Conservation (phyloP, 2,797 vertebrate species). For the Astyanax mexicanus region DNA sequence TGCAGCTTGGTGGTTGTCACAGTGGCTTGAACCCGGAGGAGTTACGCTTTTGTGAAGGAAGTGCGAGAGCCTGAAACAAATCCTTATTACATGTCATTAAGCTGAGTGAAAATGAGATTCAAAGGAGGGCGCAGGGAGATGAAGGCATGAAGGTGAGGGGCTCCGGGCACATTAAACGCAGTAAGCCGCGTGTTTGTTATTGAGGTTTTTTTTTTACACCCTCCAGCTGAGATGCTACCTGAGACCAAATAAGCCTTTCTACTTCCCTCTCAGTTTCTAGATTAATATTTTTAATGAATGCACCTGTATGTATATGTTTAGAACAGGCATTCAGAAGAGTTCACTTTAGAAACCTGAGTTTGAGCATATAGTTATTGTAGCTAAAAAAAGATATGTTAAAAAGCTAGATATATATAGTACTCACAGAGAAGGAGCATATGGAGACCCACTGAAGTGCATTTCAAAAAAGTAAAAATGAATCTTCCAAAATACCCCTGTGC, state of each 20-base stretch:
- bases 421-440: too few species aligned
- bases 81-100: slow-evolving; percentile 73
- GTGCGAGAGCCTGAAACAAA: slow-evolving; percentile 66
- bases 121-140: slow-evolving; percentile 60
- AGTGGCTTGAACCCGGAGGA: slow-evolving; percentile 50
- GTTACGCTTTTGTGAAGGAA: slow-evolving; percentile 55
- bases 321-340: not conserved
- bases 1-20: slow-evolving; percentile 64
- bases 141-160: slow-evolving; percentile 18
- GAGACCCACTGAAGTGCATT: too few species aligned
- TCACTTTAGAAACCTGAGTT: too few species aligned
- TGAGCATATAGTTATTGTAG: not conserved
- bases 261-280: not conserved
- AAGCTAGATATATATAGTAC: too few species aligned
- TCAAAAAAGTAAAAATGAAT: too few species aligned
- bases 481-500: too few species aligned
- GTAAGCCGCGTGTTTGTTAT: not conserved
- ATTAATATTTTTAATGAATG: not conserved
- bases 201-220: not conserved
- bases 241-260: not conserved
- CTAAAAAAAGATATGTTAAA: too few species aligned
- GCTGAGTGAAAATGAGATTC: slow-evolving; percentile 67
- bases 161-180: slow-evolving; percentile 21
- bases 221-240: not conserved
- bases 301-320: not conserved